Percentiles rank a stretch among this genome's conserved stretches.
phyloP scores from a whole-genome alignment of 2,797 vertebrate species.

The Orientallactaga sibirica region DNA sequence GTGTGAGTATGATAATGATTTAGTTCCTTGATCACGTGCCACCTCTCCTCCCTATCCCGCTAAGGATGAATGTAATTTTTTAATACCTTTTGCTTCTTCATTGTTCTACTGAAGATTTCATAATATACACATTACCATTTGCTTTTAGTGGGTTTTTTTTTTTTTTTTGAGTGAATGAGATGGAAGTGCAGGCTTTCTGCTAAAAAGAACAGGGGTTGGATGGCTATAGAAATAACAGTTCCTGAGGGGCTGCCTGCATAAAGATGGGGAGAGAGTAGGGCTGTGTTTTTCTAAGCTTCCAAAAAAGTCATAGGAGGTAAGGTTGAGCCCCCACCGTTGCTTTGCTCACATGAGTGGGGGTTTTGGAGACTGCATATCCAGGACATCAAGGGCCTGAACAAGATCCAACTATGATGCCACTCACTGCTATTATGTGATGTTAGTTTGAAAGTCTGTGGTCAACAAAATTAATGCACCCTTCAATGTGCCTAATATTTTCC shows the following conservation, averaged over 20 bases:
- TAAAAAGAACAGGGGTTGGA: not conserved
- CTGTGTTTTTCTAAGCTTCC: no score
- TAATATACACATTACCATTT: no score
- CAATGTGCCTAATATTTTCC: not conserved
- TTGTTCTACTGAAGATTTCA: not conserved
- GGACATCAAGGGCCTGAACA: not conserved
- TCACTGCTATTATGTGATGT: accelerated
- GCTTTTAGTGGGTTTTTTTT: not conserved
- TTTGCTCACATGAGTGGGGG: not conserved
- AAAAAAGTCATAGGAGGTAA: accelerated
- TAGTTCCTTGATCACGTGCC: not conserved
- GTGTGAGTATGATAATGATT: no score
- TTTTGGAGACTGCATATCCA: not conserved
- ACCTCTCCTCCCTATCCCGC: accelerated
- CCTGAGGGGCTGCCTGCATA: not conserved
- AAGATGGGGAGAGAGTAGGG: not conserved
- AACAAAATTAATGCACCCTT: not conserved
- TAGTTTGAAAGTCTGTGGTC: no score
- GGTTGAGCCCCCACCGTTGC: not conserved
- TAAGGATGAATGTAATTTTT: not conserved
- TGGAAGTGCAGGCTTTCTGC: not conserved
- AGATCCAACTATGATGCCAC: no score
- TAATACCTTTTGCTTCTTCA: not conserved
- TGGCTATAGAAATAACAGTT: not conserved
- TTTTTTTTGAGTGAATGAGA: not conserved